Evolutionary conservation across 1,140 invertebrate genomes (phyloP).

Genomic region (Papilio xuthus): DNA sequence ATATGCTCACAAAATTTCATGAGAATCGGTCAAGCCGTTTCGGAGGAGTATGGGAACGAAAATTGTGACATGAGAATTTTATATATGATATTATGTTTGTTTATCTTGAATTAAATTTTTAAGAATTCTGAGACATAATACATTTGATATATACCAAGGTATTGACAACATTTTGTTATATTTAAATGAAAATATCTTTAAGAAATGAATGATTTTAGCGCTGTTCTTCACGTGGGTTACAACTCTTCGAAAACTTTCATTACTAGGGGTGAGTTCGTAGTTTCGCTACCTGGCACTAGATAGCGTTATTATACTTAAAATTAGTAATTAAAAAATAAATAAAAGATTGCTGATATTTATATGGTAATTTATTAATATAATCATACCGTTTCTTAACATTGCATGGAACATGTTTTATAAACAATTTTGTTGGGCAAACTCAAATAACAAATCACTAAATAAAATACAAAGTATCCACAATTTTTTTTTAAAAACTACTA

Average conservation of each 20-base stretch:
- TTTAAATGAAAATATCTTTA: neutral
- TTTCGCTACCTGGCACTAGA: slow-evolving; percentile 54
- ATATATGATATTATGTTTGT: too few relatives aligned
- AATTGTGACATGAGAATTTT: too few relatives aligned
- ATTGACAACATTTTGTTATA: neutral
- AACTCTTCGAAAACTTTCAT: slow-evolving; percentile 19
- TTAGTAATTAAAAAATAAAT: neutral
- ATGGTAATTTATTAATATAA: neutral
- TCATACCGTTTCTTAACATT: neutral
- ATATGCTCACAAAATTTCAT: too few relatives aligned
- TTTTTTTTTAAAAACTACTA: neutral
- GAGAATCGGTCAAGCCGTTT: too few relatives aligned
- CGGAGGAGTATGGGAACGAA: too few relatives aligned
- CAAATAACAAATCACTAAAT: too few relatives aligned
- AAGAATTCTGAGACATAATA: too few relatives aligned
- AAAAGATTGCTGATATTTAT: neutral
- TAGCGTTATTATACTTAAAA: slow-evolving; percentile 40
- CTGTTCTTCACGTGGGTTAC: neutral
- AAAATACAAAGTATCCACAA: too few relatives aligned
- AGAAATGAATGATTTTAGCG: neutral
- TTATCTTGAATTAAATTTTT: too few relatives aligned
- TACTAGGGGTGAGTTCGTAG: slow-evolving; percentile 38
- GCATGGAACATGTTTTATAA: neutral
- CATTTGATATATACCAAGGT: neutral
- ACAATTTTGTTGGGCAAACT: neutral